phyloP scores from a whole-genome alignment of 2,888 invertebrate species.

The Thereva unica region DNA sequence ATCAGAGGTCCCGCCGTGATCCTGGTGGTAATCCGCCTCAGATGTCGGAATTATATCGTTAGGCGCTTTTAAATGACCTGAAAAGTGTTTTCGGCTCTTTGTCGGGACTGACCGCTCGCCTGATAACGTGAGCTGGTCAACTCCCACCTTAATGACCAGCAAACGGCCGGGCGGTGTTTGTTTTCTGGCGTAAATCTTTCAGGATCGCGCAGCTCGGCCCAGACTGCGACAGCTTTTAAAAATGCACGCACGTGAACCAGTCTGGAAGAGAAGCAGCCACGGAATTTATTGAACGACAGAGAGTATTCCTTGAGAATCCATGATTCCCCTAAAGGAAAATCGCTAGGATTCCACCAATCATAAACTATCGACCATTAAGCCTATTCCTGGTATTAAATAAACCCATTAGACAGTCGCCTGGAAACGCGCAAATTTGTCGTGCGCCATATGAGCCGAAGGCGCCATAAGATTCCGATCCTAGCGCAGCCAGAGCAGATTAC shows the following conservation, averaged over 20 bases:
- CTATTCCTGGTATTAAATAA: constrained; percentile 24
- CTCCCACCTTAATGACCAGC: constrained; percentile 14
- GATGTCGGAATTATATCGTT: constrained; percentile 28
- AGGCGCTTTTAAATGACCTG: constrained; percentile 33
- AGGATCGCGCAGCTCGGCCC: neutral
- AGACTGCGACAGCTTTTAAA: too few species aligned
- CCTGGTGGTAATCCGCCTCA: constrained; percentile 13
- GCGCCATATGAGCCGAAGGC: constrained; percentile 28
- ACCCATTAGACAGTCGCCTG: constrained; percentile 30
- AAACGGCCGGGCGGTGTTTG: constrained; percentile 28
- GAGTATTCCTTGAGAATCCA: neutral
- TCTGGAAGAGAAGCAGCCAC: too few species aligned
- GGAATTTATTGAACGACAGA: neutral
- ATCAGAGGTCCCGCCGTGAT: neutral
- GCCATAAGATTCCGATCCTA: constrained; percentile 15
- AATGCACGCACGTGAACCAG: too few species aligned
- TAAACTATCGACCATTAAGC: constrained; percentile 17
- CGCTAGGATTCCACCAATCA: constrained; percentile 8
- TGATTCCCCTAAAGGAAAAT: neutral
- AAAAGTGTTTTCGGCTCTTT: constrained; percentile 33
- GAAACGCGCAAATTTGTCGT: constrained; percentile 32
- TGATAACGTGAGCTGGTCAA: neutral
- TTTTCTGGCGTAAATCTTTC: constrained; percentile 25
- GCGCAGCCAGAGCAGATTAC: constrained; percentile 9
- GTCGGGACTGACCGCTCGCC: constrained; percentile 2